A percentile compares a stretch with the other conserved stretches of the same genome.
Conservation (phyloP, 2,797 vertebrate species). For the Chloroceryle inda region DNA sequence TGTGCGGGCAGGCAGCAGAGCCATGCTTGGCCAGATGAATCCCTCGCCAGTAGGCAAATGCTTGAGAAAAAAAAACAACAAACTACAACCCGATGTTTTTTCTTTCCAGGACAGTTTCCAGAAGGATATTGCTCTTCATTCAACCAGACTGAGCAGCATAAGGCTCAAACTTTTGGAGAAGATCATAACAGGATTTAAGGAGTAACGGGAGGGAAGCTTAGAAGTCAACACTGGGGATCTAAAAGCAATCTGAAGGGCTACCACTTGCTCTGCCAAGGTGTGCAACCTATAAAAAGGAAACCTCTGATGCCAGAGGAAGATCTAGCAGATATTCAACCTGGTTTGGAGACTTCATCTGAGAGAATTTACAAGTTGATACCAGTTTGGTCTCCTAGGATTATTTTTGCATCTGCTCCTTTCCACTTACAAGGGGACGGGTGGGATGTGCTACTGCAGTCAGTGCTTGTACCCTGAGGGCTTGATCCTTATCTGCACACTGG, state of each 20-base stretch:
- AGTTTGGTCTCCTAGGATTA: neutral
- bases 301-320: neutral
- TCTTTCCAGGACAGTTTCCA: slow-evolving; percentile 6
- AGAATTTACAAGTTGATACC: neutral
- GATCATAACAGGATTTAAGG: neutral
- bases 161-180: neutral
- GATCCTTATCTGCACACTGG: fast-evolving
- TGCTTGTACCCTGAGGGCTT: neutral
- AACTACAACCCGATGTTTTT: neutral
- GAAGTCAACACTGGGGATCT: neutral
- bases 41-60: neutral
- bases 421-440: neutral
- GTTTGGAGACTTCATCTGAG: neutral
- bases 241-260: neutral
- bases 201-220: neutral
- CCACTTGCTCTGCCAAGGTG: neutral
- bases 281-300: neutral
- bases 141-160: neutral
- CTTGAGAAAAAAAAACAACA: neutral
- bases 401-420: neutral
- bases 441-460: neutral
- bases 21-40: fast-evolving
- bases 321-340: neutral
- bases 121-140: neutral
- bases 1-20: fast-evolving